Conservation (phyloP, 2,113 vertebrate genomes). For the Sialia sialis region DNA sequence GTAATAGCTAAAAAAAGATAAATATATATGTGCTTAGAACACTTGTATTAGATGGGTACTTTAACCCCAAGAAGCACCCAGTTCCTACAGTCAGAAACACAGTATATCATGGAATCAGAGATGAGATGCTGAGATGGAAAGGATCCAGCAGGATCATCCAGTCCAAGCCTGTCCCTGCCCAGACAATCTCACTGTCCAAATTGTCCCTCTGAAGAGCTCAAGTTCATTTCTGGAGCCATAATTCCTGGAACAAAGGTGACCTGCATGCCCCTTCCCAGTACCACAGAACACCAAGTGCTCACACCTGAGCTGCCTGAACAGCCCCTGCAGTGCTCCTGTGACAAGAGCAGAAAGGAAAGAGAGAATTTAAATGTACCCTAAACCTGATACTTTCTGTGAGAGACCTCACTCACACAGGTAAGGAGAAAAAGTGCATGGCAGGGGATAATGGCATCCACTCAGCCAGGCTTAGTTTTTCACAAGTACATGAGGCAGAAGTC, state of each 20-base stretch:
- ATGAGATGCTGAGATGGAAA: neutral
- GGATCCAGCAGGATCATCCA: neutral
- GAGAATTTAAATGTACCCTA: neutral
- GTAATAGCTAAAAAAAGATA: neutral
- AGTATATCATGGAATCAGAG: neutral
- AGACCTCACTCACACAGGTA: accelerated
- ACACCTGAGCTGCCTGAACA: neutral
- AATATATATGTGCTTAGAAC: neutral
- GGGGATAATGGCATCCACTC: neutral
- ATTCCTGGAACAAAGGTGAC: neutral
- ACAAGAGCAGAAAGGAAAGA: neutral
- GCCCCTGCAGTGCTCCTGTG: neutral
- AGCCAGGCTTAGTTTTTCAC: neutral
- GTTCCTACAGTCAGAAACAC: neutral
- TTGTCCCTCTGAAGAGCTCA: neutral
- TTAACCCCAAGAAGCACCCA: neutral
- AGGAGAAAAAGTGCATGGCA: neutral
- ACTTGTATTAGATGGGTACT: accelerated
- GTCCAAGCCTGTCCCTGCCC: neutral
- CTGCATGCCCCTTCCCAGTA: neutral
- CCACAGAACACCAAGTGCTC: neutral
- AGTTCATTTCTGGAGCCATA: neutral
- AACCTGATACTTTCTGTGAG: neutral
- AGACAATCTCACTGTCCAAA: neutral
- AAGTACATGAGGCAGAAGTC: neutral